These are phyloP conservation scores for Hexactinellida sp. DNA, from an alignment of 37 sponge, comb jelly and placozoan genomes.

Conservation along the genomic window DNA sequence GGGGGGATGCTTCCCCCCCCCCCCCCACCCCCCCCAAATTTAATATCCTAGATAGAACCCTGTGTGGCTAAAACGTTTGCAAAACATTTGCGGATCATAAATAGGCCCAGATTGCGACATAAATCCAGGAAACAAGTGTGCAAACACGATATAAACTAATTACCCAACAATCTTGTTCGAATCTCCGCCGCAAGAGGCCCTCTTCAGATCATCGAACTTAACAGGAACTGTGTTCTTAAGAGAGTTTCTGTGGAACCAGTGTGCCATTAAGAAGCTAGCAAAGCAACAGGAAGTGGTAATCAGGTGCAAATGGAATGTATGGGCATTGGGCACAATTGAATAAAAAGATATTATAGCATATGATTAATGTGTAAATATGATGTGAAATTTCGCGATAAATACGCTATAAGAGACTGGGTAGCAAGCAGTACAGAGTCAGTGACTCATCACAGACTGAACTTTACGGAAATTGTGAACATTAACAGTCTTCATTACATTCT, in stretches of 20 bases:
- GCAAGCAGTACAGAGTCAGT: background rate
- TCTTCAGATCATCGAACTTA: constrained; percentile 63
- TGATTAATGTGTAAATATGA: background rate
- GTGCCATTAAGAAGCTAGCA: constrained; percentile 42
- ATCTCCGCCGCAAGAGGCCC: constrained; percentile 40
- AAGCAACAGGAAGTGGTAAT: background rate
- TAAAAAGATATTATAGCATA: too few species aligned
- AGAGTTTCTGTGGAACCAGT: constrained; percentile 98
- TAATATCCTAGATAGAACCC: too few species aligned
- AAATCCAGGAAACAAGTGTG: background rate
- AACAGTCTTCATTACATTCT: constrained; percentile 44
- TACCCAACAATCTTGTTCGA: constrained; percentile 61
- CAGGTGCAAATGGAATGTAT: too few species aligned
- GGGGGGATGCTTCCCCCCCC: too few species aligned
- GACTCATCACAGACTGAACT: constrained; percentile 11
- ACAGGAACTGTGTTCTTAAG: constrained; percentile 79
- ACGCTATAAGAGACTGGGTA: background rate
- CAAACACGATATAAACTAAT: background rate
- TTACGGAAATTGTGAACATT: background rate
- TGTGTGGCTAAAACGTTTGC: too few species aligned
- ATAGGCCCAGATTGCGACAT: background rate
- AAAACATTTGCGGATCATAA: too few species aligned
- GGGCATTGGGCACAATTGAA: too few species aligned
- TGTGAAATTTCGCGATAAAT: background rate
- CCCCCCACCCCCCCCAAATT: too few species aligned